phyloP scores from a whole-genome alignment of 2,888 invertebrate genomes.

The Cacoxenus indagator region DNA sequence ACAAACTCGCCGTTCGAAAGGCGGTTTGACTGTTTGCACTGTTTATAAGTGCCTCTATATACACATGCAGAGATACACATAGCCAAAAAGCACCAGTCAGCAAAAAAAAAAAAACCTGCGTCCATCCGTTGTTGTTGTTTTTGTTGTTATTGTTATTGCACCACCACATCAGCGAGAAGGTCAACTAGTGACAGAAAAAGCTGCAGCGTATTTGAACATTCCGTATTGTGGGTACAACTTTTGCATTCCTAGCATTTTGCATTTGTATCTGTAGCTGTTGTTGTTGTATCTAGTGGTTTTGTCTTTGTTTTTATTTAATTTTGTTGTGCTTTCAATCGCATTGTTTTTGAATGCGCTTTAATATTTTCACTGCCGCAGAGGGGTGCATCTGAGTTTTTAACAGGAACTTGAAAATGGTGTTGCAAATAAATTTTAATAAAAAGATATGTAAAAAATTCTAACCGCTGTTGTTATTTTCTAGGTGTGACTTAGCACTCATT shows the following conservation, averaged over 20 bases:
- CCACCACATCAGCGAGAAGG: conserved; percentile 43
- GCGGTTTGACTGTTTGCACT: too few species aligned
- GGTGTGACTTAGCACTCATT: conserved; percentile 4
- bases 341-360: conserved; percentile 13
- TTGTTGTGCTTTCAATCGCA: neutral
- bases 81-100: too few species aligned
- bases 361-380: neutral
- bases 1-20: neutral
- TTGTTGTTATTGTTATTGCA: too few species aligned
- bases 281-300: conserved; percentile 37
- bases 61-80: neutral
- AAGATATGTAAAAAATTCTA: neutral
- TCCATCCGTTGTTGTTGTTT: too few species aligned
- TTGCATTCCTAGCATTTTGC: conserved; percentile 38
- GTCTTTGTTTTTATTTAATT: conserved; percentile 43
- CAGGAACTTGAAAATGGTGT: conserved; percentile 28
- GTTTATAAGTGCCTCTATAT: neutral
- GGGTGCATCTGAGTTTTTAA: neutral
- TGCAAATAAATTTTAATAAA: neutral
- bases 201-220: neutral
- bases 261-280: conserved; percentile 8
- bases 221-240: conserved; percentile 16
- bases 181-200: conserved; percentile 44
- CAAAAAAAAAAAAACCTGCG: too few species aligned
- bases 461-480: neutral